Base-by-base conservation (phyloP, 1,140 invertebrate species). In the Liolophura sinensis region DNA sequence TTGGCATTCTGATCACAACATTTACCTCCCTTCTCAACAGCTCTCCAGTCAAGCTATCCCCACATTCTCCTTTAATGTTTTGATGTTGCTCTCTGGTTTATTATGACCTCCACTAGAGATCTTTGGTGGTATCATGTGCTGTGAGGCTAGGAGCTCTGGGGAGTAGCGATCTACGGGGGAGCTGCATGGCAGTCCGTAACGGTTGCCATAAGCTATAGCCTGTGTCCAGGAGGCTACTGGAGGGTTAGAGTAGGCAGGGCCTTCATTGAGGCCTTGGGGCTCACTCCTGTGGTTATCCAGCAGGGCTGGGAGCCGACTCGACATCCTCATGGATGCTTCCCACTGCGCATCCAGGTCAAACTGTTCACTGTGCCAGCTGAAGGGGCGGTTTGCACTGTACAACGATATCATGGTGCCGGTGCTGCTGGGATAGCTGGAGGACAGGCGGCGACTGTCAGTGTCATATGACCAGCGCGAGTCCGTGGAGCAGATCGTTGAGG, bases 321-420 rank as follows among this genome's bases (percentile, higher is more conserved):
- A 51, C 20, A 60, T 58, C 18, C 55, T 62, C 51, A 55, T 65
- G 47, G 61, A 62, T 15, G 72, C 67, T 25, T 18, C 62, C 58
- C 77, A 52, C 18, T 73, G 69, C 31, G 70, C 55, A 65, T 82
- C 78, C n/a, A 82, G 62, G 50, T 82, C 77, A 70, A 82, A 82
- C 56, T 70, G 75, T 64, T 82, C 80, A 70, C 77, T 78, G 56
- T 82, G 78, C 80, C 80, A 82, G 60, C 77, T 79, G 59, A 78
- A 79, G 0, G 80, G 80, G n/a, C 80, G 67, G 48, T 69, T 72
- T 0, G 55, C 55, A 11, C 72, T 67, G 25, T 67, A 70, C 14
- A 74, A 67, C 7, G 75, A 69, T 56, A 74, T 47, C 71, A 77
- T 72, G 0, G 74, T 72, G 0, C 70, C 69, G 51, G 64, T 64